Conservation (phyloP, 2,797 vertebrate species). For the Eupleurogrammus muticus region DNA sequence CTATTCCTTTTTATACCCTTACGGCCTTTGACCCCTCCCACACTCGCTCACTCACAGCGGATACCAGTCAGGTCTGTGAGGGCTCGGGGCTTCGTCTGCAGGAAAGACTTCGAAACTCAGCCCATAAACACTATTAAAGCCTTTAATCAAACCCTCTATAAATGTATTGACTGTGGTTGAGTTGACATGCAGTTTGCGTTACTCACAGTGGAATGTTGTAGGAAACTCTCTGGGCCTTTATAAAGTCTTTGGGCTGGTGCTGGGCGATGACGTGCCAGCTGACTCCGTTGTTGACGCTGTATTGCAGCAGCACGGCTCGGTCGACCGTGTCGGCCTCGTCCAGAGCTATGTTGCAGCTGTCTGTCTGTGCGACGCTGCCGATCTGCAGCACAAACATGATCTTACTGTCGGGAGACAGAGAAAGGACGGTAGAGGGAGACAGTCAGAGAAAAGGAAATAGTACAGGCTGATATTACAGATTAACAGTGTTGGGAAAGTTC, state of each 20-base stretch:
- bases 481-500: no score
- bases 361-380: slow-evolving; percentile 93
- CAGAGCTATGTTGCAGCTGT: slow-evolving; percentile 96
- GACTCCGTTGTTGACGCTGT: slow-evolving; percentile 96
- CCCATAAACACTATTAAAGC: background rate
- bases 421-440: slow-evolving; percentile 8
- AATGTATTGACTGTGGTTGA: background rate
- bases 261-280: slow-evolving; percentile 98
- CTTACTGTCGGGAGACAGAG: slow-evolving; percentile 87
- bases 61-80: no score
- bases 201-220: slow-evolving; percentile 98
- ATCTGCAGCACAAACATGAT: slow-evolving; percentile 99
- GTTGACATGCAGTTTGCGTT: background rate
- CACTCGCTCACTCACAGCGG: no score
- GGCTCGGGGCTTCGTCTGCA: no score
- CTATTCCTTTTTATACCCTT: no score
- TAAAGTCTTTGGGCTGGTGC: slow-evolving; percentile 98
- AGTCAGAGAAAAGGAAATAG: slow-evolving; percentile 15
- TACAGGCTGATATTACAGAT: background rate
- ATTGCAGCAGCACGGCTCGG: slow-evolving; percentile 96
- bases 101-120: no score
- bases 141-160: background rate
- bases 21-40: no score
- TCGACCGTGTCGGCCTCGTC: slow-evolving; percentile 92
- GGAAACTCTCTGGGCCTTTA: slow-evolving; percentile 97